phyloP scores from a whole-genome alignment of 2,113 vertebrate genomes.

The Fregetta grallaria region DNA sequence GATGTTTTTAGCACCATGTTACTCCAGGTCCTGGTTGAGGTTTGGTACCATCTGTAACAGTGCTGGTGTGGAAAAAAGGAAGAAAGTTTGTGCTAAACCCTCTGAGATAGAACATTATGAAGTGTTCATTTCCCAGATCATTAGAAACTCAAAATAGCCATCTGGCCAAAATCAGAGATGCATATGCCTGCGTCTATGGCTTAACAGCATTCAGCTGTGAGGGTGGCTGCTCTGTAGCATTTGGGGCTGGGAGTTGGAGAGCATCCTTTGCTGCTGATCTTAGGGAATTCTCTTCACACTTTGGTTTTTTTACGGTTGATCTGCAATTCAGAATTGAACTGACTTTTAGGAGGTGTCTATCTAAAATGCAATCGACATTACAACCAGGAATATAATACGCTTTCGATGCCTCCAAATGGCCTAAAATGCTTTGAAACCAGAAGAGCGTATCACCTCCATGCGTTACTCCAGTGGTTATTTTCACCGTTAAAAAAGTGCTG shows the following conservation, averaged over 20 bases:
- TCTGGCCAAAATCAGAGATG: conserved; percentile 20
- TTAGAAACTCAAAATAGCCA: conserved; percentile 35
- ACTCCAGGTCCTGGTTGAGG: not conserved
- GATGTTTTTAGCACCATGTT: not conserved
- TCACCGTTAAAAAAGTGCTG: not conserved
- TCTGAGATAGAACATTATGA: not conserved
- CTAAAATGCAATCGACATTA: not conserved
- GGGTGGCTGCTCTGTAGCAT: not conserved
- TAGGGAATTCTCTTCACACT: not conserved
- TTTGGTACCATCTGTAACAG: not conserved
- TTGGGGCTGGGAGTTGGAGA: not conserved
- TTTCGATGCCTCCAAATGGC: not conserved
- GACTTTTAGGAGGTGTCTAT: not conserved
- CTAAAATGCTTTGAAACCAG: not conserved
- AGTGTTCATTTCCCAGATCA: conserved; percentile 38
- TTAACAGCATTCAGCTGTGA: not conserved
- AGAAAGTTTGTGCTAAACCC: conserved; percentile 7
- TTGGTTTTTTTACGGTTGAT: not conserved
- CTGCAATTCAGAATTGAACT: not conserved
- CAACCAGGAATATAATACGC: not conserved
- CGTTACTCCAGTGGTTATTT: not conserved
- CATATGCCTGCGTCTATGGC: not conserved
- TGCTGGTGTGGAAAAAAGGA: not conserved
- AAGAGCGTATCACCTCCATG: accelerated
- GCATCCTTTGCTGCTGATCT: not conserved